These are phyloP conservation scores for Drosophila rhopaloa DNA, from an alignment of 1,140 invertebrate species.

Conservation along the genomic window DNA sequence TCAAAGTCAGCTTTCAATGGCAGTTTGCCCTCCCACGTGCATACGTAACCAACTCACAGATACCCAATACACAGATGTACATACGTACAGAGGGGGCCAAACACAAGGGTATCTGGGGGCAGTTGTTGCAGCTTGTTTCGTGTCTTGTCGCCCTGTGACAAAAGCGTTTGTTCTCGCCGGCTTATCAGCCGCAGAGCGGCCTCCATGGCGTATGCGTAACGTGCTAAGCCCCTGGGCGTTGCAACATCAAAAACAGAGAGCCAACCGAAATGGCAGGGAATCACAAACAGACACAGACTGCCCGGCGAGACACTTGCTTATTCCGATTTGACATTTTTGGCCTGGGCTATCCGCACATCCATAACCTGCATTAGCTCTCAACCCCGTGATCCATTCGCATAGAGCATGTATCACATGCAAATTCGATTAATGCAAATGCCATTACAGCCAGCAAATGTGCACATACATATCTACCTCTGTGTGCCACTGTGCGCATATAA, in stretches of 20 bases:
- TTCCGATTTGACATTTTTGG: constrained; percentile 1
- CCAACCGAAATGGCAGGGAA: constrained; percentile 2
- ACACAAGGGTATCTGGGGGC: background rate
- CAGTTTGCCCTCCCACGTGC: constrained; percentile 28
- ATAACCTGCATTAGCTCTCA: background rate
- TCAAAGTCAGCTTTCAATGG: constrained; percentile 46
- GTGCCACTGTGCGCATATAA: constrained; percentile 40
- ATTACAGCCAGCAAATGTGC: constrained; percentile 43
- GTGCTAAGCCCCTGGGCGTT: constrained; percentile 16
- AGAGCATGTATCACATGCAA: constrained; percentile 44
- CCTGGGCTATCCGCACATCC: background rate
- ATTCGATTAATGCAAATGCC: constrained; percentile 55
- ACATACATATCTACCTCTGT: constrained; percentile 3
- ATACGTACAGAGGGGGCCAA: too few relatives aligned
- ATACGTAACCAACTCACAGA: constrained; percentile 24
- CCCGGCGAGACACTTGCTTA: constrained; percentile 13
- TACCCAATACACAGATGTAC: background rate
- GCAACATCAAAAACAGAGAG: constrained; percentile 19
- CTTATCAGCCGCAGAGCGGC: constrained; percentile 14
- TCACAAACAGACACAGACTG: constrained; percentile 16
- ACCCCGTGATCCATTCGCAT: background rate
- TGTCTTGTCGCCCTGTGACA: constrained; percentile 21
- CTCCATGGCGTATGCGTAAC: constrained; percentile 59
- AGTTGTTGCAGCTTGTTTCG: constrained; percentile 36
- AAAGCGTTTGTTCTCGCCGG: constrained; percentile 43